Base-by-base conservation (phyloP, 1,140 invertebrate genomes). In the Bactericera cockerelli region DNA sequence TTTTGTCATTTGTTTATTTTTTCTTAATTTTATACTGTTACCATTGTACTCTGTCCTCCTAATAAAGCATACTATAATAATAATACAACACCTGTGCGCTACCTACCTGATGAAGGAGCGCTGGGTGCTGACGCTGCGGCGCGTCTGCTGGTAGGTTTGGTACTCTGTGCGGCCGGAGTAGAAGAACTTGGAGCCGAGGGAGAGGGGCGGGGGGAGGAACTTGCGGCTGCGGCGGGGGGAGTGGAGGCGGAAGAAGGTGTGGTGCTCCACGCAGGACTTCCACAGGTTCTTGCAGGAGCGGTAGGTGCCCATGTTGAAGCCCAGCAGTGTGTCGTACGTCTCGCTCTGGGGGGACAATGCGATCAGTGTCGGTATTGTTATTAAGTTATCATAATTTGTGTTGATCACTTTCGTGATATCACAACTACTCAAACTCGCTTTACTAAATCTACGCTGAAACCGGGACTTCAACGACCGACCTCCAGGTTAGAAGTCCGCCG, bases 181-280 rank as follows among this genome's bases (percentile, higher is more conserved):
- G 28, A 79, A 79, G 68, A 87, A 85, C 65, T 79, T 76, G n/a
- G 72, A 75, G 55, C 78, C 77, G 68, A 82, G 64, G 75, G 81
- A 62, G 56, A 73, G 66, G 13, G 61, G 25, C 13, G 55, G 63
- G 74, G 82, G 63, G 6, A 84, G 69, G 4, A 79, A 79, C 38
- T 83, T 71, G 49, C 78, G 77, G 67, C 83, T 82, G 58, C 81
- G 77, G 53, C 81, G 73, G 1, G 91, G 89, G 39, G 85, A 86
- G 66, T 95, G 86, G 33, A 98, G 76, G 16, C 94, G 79, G 74
- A 98, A 98, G 78, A 99, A 99, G 3, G 94, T 93, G 72, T 99
- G 95, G 71, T 98, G 89, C 72, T 98, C 95, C 1, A 98, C 94
- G 67, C 93, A 98, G 1, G 89, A 89, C 71, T 96, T 94, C 94